Evolutionary conservation across 2,113 vertebrate species (phyloP), one percentile per base, ranked within the genome.

Genomic region (rat (Rattus norvegicus)): DNA sequence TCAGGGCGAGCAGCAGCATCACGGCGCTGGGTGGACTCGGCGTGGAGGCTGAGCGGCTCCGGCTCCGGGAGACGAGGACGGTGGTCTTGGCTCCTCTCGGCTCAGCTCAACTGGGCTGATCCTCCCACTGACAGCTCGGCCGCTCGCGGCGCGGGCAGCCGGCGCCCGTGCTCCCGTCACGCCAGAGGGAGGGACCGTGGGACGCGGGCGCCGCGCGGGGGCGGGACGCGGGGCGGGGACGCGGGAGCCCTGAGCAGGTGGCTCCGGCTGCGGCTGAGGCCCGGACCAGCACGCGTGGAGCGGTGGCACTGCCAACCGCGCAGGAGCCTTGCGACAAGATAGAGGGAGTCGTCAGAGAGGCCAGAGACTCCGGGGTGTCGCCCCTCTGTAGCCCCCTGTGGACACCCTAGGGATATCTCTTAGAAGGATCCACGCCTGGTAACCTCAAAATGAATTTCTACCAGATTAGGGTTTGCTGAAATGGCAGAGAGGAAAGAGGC

Each of bases 161-260:
- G 77, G 97, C 92, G 96, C 94, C 54, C 2, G 39, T 5, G 83
- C 96, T 90, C 96, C 97, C 95, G 97, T 97, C 97, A 98, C 97
- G 97, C 97, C 43, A 91, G 95, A 95, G 97, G 97, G 97, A 73
- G 91, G 91, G 79, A 83, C 87, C 47, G 96, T 52, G 47, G 95
- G 90, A 81, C 93, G 97, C 92, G 92, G 96, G 96, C 90, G 97
- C 92, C 88, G 95, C 97, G 97, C 95, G 97, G 95, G 88, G 97
- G 95, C 96, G 97, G 97, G 95, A 69, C 97, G 81, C 52, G 76
- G 95, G 97, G 95, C 96, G 97, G 97, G 86, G 97, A 94, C 85
- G 94, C 81, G 47, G 93, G 94, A 30, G 76, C 80, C 80, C 0
- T 11, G 80, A 88, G 97, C 97, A 97, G 97, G 97, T 96, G 97